phyloP scores from a whole-genome alignment of 2,797 vertebrate genomes.

The Myripristis jacobus region DNA sequence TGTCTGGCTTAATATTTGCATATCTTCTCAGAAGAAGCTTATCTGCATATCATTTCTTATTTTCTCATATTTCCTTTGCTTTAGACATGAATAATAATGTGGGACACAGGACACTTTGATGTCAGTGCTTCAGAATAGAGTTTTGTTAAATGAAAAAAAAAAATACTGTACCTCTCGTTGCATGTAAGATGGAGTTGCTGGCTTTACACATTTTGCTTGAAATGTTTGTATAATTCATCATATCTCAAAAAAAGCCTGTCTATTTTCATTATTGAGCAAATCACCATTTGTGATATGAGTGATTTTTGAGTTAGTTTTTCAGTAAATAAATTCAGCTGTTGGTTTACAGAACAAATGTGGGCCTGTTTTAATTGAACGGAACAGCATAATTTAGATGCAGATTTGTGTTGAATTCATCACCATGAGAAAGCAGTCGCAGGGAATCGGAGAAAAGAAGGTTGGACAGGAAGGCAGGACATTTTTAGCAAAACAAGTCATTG shows the following conservation, averaged over 20 bases:
- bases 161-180: constrained; percentile 31
- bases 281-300: constrained; percentile 52
- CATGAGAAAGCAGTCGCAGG: constrained; percentile 26
- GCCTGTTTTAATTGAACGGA: constrained; percentile 39
- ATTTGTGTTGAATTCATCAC: constrained; percentile 37
- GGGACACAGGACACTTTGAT: constrained; percentile 72
- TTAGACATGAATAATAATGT: constrained; percentile 79
- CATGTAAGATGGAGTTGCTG: constrained; percentile 38
- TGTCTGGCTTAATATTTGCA: constrained; percentile 70
- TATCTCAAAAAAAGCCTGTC: constrained; percentile 47
- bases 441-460: constrained; percentile 41
- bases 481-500: constrained; percentile 60
- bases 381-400: constrained; percentile 19
- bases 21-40: constrained; percentile 70
- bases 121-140: constrained; percentile 66
- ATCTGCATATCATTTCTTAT: constrained; percentile 78
- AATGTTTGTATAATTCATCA: constrained; percentile 40
- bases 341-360: constrained; percentile 53
- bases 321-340: constrained; percentile 75
- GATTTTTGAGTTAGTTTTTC: constrained; percentile 56
- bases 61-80: constrained; percentile 62
- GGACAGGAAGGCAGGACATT: constrained; percentile 39
- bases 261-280: constrained; percentile 61
- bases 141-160: constrained; percentile 60
- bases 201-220: constrained; percentile 37